These are phyloP conservation scores for Remorina albescens DNA, from an alignment of 2,797 vertebrate genomes.

Conservation along the genomic window DNA sequence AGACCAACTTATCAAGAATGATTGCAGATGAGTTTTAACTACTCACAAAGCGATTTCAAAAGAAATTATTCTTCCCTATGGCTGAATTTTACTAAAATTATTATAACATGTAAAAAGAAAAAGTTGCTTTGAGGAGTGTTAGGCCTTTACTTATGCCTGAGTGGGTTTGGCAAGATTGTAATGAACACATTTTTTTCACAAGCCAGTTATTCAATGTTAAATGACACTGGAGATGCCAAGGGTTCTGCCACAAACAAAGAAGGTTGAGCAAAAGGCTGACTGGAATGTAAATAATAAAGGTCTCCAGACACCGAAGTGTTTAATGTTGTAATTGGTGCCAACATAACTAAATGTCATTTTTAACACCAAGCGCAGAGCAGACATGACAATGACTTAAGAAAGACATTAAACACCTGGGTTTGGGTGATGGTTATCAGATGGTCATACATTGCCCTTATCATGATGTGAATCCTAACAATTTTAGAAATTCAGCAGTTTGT, in stretches of 20 bases:
- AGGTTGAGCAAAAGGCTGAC: conserved; percentile 23
- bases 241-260: conserved; percentile 43
- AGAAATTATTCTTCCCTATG: conserved; percentile 53
- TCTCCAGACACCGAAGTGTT: conserved; percentile 42
- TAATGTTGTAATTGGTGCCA: conserved; percentile 42
- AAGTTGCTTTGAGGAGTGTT: conserved; percentile 50
- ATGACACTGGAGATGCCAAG: conserved; percentile 15
- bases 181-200: conserved; percentile 27
- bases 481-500: background rate
- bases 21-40: conserved; percentile 51
- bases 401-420: conserved; percentile 20
- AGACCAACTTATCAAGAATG: conserved; percentile 66
- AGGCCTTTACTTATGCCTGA: conserved; percentile 21
- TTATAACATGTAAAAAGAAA: conserved; percentile 51
- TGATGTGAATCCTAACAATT: background rate
- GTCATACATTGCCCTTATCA: background rate
- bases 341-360: conserved; percentile 47
- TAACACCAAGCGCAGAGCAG: conserved; percentile 29
- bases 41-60: conserved; percentile 62
- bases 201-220: background rate
- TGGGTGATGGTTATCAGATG: too few species aligned
- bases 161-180: conserved; percentile 17
- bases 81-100: conserved; percentile 48
- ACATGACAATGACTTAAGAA: conserved; percentile 4
- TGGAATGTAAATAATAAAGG: conserved; percentile 47